Base-by-base conservation (phyloP, 2,113 vertebrate species). In the Pogona vitticeps region DNA sequence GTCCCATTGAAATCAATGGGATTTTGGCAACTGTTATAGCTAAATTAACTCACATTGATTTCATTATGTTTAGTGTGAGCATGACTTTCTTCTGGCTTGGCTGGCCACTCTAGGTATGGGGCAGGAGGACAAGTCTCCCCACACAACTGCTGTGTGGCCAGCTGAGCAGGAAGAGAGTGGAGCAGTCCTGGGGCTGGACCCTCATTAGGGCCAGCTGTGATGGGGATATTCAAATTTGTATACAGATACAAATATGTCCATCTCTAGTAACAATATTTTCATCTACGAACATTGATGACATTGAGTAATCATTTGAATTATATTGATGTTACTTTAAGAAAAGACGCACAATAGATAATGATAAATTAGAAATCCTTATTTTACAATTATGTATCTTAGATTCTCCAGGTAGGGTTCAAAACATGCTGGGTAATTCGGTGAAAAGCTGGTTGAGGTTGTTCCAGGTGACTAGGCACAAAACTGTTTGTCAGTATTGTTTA, bases 321-420 rank as follows among this genome's bases (percentile, higher is more conserved):
- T 1, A 0, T 26, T 90, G 46, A 8, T 1, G 2, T 89, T 14
- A 23, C 85, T 70, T 86, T 33, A 40, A 87, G 42, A 31, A 59
- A 71, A 0, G 1, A 0, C 2, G 10, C 89, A 36, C 1, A 77
- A 90, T 91, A 36, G 0, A 59, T n/a, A 67, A 38, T 89, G 56
- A 71, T 52, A 26, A 82, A 73, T n/a, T n/a, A n/a, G 10, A 88
- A 86, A 78, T 9, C 15, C 20, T 72, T 3, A 72, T 42, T 88
- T 85, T 52, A 31, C 76, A 84, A 33, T 38, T 33, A 70, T 80
- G 65, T 56, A 38, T 52, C 28, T 65, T 79, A 23, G 21, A 28
- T 76, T 72, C 58, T 84, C 31, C 42, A n/a, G n/a, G n/a, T n/a
- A 46, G 68, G 28, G 76, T 84, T 78, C n/a, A 38, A 56, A 80